phyloP scores from a whole-genome alignment of 2,888 invertebrate genomes.

The Agrochola lychnidis region DNA sequence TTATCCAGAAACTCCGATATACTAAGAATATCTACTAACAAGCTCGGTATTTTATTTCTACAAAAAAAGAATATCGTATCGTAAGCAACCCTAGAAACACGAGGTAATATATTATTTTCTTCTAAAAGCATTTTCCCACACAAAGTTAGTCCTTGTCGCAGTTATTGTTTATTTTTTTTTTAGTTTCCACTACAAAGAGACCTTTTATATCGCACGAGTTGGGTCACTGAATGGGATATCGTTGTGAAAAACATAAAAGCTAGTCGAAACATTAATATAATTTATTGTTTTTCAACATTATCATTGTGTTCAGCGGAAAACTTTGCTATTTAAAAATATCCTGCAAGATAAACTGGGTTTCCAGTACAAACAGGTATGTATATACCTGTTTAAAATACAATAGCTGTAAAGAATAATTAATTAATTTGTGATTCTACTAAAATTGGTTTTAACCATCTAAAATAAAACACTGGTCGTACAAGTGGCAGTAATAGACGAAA shows the following conservation, averaged over 20 bases:
- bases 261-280: conserved; percentile 46
- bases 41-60: conserved; percentile 6
- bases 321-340: background rate
- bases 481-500: too few species aligned
- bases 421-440: too few species aligned
- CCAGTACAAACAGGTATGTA: background rate
- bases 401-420: too few species aligned
- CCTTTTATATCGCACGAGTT: conserved; percentile 54
- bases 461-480: too few species aligned
- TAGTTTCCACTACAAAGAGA: conserved; percentile 52
- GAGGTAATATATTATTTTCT: conserved; percentile 53
- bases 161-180: conserved; percentile 61
- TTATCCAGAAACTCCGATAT: background rate
- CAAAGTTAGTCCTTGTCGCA: conserved; percentile 59
- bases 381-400: background rate
- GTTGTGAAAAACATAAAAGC: conserved; percentile 49
- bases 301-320: background rate
- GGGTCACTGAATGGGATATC: conserved; percentile 47
- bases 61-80: conserved; percentile 4
- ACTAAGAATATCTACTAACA: background rate
- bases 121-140: conserved; percentile 58
- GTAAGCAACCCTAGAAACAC: conserved; percentile 28
- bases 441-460: too few species aligned
- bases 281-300: conserved; percentile 36
- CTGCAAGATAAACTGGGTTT: too few species aligned